Evolutionary conservation across 2,113 vertebrate species (phyloP).

Genomic region (Mola mola): DNA sequence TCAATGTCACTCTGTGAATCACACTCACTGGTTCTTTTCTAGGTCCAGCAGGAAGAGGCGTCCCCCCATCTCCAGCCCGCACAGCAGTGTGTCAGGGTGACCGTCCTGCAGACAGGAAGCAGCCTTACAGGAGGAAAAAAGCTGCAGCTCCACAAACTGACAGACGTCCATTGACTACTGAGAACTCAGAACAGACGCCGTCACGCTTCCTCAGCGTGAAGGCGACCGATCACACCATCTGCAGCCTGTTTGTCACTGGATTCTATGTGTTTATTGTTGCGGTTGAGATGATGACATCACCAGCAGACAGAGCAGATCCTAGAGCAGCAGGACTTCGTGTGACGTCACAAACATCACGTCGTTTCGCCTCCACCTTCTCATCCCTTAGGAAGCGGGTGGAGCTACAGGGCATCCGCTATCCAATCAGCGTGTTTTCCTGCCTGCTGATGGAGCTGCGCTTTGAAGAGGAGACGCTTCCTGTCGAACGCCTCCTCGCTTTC

Average conservation of each 20-base stretch:
- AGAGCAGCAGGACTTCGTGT: too few species aligned
- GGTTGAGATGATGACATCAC: too few species aligned
- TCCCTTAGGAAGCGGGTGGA: slow-evolving; percentile 18
- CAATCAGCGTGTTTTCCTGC: slow-evolving; percentile 57
- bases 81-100: slow-evolving; percentile 77
- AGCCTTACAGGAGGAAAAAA: too few species aligned
- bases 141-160: too few species aligned
- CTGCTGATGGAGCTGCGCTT: slow-evolving; percentile 24
- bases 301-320: too few species aligned
- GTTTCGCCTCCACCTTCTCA: background rate
- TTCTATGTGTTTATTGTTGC: too few species aligned
- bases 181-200: too few species aligned
- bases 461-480: slow-evolving; percentile 49
- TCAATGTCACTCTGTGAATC: background rate
- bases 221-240: too few species aligned
- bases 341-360: too few species aligned
- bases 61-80: slow-evolving; percentile 83
- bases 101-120: slow-evolving; percentile 59
- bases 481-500: slow-evolving; percentile 1
- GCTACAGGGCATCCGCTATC: slow-evolving; percentile 24
- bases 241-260: too few species aligned
- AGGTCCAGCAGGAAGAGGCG: slow-evolving; percentile 83
- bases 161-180: too few species aligned
- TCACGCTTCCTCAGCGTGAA: too few species aligned
- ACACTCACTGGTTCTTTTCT: slow-evolving; percentile 87